phyloP scores from a whole-genome alignment of 2,113 vertebrate species.

The Trochalopteron elliotii region DNA sequence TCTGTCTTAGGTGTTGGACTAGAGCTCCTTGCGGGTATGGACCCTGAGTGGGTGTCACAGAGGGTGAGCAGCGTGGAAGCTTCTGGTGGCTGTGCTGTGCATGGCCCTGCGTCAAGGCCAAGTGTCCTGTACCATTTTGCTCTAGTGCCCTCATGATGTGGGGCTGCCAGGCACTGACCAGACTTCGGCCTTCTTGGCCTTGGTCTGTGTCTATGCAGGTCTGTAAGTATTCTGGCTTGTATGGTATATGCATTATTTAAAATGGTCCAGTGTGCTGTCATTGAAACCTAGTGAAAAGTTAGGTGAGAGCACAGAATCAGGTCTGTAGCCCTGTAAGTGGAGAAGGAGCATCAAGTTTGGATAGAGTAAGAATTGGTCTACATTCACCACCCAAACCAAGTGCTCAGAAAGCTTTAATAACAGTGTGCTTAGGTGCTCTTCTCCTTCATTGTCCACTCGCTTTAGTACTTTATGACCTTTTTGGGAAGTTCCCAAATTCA shows the following conservation, averaged over 20 bases:
- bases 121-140: background rate
- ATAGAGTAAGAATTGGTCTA: background rate
- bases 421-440: background rate
- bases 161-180: background rate
- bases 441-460: background rate
- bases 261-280: background rate
- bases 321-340: background rate
- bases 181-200: background rate
- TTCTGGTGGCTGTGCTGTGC: background rate
- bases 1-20: background rate
- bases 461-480: background rate
- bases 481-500: background rate
- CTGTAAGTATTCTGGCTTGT: rapidly evolving
- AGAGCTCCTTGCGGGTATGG: background rate
- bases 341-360: background rate
- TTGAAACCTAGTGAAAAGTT: background rate
- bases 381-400: background rate
- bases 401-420: background rate
- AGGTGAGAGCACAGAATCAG: background rate
- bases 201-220: background rate
- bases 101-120: background rate
- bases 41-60: background rate
- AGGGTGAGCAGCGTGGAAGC: background rate
- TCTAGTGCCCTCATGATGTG: background rate
- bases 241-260: background rate